These are phyloP conservation scores for Xenopus laevis DNA, from an alignment of 2,113 vertebrate genomes.

Conservation along the genomic window DNA sequence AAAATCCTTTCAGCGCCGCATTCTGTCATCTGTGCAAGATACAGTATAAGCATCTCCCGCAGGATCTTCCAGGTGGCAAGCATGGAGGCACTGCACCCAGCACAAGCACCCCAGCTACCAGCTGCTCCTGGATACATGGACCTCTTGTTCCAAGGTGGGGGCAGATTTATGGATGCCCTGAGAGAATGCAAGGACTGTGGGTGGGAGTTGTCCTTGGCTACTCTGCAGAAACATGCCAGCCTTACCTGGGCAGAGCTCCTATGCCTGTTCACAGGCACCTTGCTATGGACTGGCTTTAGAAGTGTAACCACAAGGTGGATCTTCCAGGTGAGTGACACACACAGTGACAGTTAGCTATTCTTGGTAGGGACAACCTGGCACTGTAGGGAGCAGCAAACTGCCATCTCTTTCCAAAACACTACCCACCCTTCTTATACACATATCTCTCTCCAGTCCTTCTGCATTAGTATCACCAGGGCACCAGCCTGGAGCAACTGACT, in stretches of 20 bases:
- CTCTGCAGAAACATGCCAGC: slow-evolving; percentile 78
- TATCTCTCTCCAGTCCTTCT: too few relatives aligned
- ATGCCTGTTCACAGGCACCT: slow-evolving; percentile 74
- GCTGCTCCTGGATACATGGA: slow-evolving; percentile 66
- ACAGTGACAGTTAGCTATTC: too few relatives aligned
- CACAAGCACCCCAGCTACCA: neutral
- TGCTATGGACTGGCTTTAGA: slow-evolving; percentile 80
- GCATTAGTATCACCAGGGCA: too few relatives aligned
- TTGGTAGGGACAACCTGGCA: too few relatives aligned
- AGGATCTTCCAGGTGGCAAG: neutral
- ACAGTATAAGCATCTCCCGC: neutral
- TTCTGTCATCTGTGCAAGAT: too few relatives aligned
- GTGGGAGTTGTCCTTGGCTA: slow-evolving; percentile 67
- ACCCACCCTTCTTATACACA: too few relatives aligned
- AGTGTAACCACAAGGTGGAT: slow-evolving; percentile 64
- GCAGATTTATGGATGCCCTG: slow-evolving; percentile 63
- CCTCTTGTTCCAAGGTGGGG: slow-evolving; percentile 63
- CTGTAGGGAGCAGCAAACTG: too few relatives aligned
- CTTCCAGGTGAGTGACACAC: slow-evolving; percentile 80
- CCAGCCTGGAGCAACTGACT: too few relatives aligned
- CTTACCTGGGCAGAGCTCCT: slow-evolving; percentile 73
- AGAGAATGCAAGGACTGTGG: slow-evolving; percentile 76
- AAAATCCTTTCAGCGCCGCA: too few relatives aligned
- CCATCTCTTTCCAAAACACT: too few relatives aligned
- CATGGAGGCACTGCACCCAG: slow-evolving; percentile 26